Conservation (phyloP, 2,797 vertebrate genomes). For the Aulostomus chinensis region DNA sequence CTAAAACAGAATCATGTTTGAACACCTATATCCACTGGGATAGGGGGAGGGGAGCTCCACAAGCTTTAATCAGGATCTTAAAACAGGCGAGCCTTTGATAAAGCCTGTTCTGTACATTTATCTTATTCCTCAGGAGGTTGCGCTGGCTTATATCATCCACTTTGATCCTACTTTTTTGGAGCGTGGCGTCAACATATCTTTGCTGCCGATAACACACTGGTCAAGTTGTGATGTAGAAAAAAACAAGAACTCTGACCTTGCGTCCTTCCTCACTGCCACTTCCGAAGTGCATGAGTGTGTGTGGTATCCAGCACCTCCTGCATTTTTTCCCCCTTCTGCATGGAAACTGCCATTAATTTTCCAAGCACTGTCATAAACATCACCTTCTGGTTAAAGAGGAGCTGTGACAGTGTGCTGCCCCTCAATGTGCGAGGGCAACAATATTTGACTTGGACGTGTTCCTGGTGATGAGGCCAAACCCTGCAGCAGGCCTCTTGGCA, state of each 20-base stretch:
- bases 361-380: conserved; percentile 67
- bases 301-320: conserved; percentile 39
- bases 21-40: conserved; percentile 82
- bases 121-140: conserved; percentile 69
- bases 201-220: conserved; percentile 54
- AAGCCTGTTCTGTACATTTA: conserved; percentile 68
- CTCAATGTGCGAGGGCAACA: conserved; percentile 63
- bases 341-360: conserved; percentile 70
- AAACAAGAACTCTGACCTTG: conserved; percentile 12
- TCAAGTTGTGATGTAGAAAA: conserved; percentile 47
- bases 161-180: conserved; percentile 74
- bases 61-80: conserved; percentile 76
- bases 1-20: conserved; percentile 81
- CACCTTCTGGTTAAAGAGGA: conserved; percentile 53
- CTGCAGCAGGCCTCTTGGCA: conserved; percentile 74
- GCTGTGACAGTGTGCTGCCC: conserved; percentile 57
- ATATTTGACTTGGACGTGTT: conserved; percentile 77
- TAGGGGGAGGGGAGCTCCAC: conserved; percentile 17
- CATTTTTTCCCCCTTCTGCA: neutral
- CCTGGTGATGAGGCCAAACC: conserved; percentile 68
- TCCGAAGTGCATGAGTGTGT: conserved; percentile 26
- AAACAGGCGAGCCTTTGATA: conserved; percentile 80
- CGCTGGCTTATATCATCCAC: conserved; percentile 73
- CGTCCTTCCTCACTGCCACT: conserved; percentile 1
- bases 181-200: conserved; percentile 51